phyloP scores from a whole-genome alignment of 1,140 invertebrate genomes.

The Drosophila nebulosa region DNA sequence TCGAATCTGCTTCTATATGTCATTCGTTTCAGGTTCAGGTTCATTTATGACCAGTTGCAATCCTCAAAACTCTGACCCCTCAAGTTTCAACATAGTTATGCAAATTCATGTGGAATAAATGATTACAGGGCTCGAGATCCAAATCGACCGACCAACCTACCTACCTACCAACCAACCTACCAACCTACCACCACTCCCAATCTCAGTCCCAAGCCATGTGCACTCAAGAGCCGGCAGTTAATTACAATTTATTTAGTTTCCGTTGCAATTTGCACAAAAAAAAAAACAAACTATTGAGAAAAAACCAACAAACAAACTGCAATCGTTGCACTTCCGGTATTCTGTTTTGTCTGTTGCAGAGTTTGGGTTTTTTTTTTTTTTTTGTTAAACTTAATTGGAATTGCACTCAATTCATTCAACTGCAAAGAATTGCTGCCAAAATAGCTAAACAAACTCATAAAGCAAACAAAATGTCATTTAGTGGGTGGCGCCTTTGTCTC shows the following conservation, averaged over 20 bases:
- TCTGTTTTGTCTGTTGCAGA: constrained; percentile 27
- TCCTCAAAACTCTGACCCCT: constrained; percentile 39
- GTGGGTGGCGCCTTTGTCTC: constrained; percentile 52
- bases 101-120: constrained; percentile 72
- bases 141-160: neutral
- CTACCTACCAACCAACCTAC: neutral
- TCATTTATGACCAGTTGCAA: constrained; percentile 5
- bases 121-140: constrained; percentile 7
- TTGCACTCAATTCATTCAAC: constrained; percentile 44
- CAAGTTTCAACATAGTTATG: constrained; percentile 20
- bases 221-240: constrained; percentile 41
- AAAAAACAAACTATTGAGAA: neutral
- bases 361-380: constrained; percentile 15
- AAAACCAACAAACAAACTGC: neutral
- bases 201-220: constrained; percentile 8
- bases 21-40: constrained; percentile 12
- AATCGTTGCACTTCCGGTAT: constrained; percentile 25
- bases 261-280: constrained; percentile 30
- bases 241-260: constrained; percentile 67
- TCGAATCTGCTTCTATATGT: constrained; percentile 28
- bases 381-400: constrained; percentile 47
- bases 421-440: constrained; percentile 20
- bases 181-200: neutral
- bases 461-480: constrained; percentile 47
- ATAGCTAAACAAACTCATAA: constrained; percentile 1